A percentile compares a stretch with the other conserved stretches of the same genome.
Conservation (phyloP, 2,113 vertebrate genomes). For the Neodon shergylaensis region DNA sequence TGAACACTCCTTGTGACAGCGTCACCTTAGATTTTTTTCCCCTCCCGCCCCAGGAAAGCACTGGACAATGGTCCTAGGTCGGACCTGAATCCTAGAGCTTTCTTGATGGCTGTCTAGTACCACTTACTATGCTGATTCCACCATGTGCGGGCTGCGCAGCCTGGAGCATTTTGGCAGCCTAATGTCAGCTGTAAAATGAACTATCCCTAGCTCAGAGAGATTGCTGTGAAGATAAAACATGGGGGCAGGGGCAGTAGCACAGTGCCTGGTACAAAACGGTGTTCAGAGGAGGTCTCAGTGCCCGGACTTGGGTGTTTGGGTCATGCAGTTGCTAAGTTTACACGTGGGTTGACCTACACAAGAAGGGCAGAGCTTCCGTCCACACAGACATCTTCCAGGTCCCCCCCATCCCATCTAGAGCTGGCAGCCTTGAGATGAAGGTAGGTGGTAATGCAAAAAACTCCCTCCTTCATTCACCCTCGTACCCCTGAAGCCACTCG, state of each 20-base stretch:
- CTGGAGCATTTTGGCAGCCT: background rate
- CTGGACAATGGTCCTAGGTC: background rate
- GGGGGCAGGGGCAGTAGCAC: too few relatives aligned
- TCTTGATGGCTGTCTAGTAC: background rate
- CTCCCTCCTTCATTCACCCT: background rate
- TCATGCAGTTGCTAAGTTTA: background rate
- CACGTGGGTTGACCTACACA: background rate
- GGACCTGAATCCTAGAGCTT: background rate
- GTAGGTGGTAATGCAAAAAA: background rate
- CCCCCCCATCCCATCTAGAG: background rate
- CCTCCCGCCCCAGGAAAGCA: background rate
- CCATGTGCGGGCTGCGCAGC: background rate
- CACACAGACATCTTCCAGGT: background rate
- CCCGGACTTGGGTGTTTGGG: background rate
- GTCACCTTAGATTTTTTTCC: background rate
- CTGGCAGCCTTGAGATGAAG: background rate
- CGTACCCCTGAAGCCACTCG: background rate
- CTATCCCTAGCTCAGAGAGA: background rate
- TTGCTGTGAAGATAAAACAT: background rate
- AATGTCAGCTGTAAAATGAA: background rate
- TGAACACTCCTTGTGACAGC: background rate
- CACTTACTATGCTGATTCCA: background rate
- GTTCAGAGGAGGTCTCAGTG: background rate
- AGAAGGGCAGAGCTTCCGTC: background rate
- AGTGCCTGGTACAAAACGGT: background rate